Conservation (phyloP, 1,140 invertebrate genomes). For the Tyrophagus putrescentiae region DNA sequence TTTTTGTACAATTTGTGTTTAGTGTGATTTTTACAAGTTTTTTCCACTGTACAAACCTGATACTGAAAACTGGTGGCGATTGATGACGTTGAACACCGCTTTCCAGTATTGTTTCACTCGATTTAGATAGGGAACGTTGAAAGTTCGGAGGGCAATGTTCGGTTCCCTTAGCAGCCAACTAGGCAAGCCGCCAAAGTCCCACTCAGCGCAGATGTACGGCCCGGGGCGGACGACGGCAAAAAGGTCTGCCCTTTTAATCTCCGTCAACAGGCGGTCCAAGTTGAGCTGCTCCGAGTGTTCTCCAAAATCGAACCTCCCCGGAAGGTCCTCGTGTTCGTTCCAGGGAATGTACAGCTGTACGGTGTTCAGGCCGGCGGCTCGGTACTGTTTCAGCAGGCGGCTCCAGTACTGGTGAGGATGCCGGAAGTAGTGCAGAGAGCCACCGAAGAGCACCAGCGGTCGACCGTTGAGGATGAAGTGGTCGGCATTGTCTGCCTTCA, state of each 20-base stretch:
- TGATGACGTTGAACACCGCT: slow-evolving; percentile 32
- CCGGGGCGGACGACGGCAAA: slow-evolving; percentile 37
- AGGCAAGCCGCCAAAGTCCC: slow-evolving; percentile 38
- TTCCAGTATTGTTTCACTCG: slow-evolving; percentile 32
- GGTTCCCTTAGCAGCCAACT: slow-evolving; percentile 30
- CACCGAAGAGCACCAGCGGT: slow-evolving; percentile 38
- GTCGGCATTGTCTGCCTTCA: slow-evolving; percentile 24
- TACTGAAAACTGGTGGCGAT: slow-evolving; percentile 31
- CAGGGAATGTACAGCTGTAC: slow-evolving; percentile 46
- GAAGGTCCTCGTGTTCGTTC: slow-evolving; percentile 37
- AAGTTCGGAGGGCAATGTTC: slow-evolving; percentile 23
- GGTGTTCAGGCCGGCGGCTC: slow-evolving; percentile 38
- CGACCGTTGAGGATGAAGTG: slow-evolving; percentile 38
- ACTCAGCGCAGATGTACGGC: slow-evolving; percentile 40
- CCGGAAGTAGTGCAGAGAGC: slow-evolving; percentile 39
- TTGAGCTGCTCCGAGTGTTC: slow-evolving; percentile 27
- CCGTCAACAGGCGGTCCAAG: slow-evolving; percentile 33
- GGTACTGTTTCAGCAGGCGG: slow-evolving; percentile 36
- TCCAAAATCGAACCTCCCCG: slow-evolving; percentile 28
- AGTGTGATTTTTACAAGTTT: too few species aligned
- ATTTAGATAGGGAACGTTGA: slow-evolving; percentile 28
- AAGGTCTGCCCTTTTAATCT: slow-evolving; percentile 35
- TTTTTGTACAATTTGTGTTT: too few species aligned
- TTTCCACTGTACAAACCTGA: too few species aligned
- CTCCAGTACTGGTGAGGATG: slow-evolving; percentile 38